These are phyloP conservation scores for Euzophera pinguis DNA, from an alignment of 2,888 invertebrate species.

Conservation along the genomic window DNA sequence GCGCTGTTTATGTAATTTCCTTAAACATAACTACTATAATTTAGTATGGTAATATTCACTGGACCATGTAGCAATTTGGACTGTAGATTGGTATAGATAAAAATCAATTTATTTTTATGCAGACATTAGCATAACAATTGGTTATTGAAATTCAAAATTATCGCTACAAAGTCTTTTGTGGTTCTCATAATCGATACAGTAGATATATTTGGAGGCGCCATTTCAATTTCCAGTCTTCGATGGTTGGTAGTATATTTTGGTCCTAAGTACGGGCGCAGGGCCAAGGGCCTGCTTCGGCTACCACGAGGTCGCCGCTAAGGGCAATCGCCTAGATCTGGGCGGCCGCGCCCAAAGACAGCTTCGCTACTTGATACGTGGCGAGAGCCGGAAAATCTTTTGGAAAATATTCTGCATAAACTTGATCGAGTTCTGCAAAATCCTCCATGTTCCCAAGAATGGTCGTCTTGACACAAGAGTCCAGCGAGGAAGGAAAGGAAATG, in stretches of 20 bases:
- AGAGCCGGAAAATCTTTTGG: constrained; percentile 88
- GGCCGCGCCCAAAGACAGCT: constrained; percentile 86
- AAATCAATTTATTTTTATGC: neutral
- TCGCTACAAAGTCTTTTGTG: neutral
- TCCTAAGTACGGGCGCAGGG: constrained; percentile 50
- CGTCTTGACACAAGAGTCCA: constrained; percentile 89
- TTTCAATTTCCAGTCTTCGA: too few species aligned
- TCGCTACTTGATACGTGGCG: constrained; percentile 90
- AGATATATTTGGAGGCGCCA: too few species aligned
- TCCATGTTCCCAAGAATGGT: constrained; percentile 91
- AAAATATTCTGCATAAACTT: constrained; percentile 92
- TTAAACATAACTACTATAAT: neutral
- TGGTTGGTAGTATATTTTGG: neutral
- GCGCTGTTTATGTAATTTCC: neutral
- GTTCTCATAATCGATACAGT: too few species aligned
- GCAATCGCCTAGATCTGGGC: constrained; percentile 95
- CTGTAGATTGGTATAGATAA: neutral
- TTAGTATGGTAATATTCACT: neutral
- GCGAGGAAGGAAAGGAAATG: constrained; percentile 60
- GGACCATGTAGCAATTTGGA: neutral
- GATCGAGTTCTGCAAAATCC: constrained; percentile 90
- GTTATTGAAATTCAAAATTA: neutral
- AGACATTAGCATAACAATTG: constrained; percentile 7
- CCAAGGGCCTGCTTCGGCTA: constrained; percentile 59
- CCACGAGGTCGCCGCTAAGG: constrained; percentile 82